Evolutionary conservation across 2,888 invertebrate species (phyloP).

Genomic region (Megastigmus dorsalis): DNA sequence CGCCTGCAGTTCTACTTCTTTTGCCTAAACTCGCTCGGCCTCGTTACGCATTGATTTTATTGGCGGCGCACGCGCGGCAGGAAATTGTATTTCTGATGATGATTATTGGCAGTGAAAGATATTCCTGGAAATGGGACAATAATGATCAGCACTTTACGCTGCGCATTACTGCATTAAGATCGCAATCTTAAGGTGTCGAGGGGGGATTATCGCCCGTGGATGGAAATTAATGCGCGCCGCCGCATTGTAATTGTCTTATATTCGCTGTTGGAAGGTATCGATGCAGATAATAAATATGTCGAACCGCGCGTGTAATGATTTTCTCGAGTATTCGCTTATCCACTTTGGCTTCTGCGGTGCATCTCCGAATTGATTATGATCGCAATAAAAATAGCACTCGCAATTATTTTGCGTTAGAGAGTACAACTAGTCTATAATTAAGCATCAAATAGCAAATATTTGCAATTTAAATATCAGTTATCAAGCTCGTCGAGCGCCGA

Average conservation of each 20-base stretch:
- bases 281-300: too few relatives aligned
- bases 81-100: slow-evolving; percentile 44
- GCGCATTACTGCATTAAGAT: slow-evolving; percentile 41
- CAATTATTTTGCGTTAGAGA: too few relatives aligned
- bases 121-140: slow-evolving; percentile 51
- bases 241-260: slow-evolving; percentile 27
- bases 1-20: background rate
- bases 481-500: background rate
- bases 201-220: slow-evolving; percentile 34
- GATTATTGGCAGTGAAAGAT: slow-evolving; percentile 50
- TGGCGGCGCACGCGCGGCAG: slow-evolving; percentile 24
- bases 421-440: too few relatives aligned
- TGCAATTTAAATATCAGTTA: background rate
- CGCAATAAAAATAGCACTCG: background rate
- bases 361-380: too few relatives aligned
- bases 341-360: too few relatives aligned
- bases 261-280: too few relatives aligned
- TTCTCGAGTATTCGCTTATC: too few relatives aligned
- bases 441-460: background rate
- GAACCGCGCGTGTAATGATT: background rate
- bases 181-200: slow-evolving; percentile 33
- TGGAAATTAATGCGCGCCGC: slow-evolving; percentile 28
- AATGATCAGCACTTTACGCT: slow-evolving; percentile 43
- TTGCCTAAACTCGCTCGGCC: slow-evolving; percentile 29
- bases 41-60: slow-evolving; percentile 55